phyloP scores from a whole-genome alignment of 2,888 invertebrate genomes.

The Aethes cnicana region DNA sequence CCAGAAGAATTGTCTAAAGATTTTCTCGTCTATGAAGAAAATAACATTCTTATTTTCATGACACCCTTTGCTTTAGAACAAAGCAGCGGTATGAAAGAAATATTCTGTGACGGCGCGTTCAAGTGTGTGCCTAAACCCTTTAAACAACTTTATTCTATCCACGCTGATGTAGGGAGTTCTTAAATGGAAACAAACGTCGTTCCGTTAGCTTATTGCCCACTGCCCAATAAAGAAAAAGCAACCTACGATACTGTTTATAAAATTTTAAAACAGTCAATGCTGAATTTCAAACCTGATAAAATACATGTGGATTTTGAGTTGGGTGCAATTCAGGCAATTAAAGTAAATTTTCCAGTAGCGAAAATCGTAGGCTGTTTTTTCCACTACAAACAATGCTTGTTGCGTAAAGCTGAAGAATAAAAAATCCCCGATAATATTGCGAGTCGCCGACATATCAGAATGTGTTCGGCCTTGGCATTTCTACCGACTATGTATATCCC shows the following conservation, averaged over 20 bases:
- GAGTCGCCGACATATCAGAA: background rate
- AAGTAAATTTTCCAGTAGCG: background rate
- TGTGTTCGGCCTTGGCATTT: background rate
- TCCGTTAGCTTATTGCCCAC: conserved; percentile 2
- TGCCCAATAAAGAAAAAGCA: conserved; percentile 1
- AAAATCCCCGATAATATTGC: background rate
- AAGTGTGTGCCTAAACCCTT: conserved; percentile 1
- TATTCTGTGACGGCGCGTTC: too few relatives aligned
- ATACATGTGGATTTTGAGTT: background rate
- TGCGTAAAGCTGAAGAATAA: conserved; percentile 3
- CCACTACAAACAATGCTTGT: conserved; percentile 10
- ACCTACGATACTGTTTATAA: background rate
- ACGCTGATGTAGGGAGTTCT: conserved; percentile 3
- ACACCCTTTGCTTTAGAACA: too few relatives aligned
- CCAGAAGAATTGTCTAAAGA: conserved; percentile 5
- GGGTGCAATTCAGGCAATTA: conserved; percentile 8
- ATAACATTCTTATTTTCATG: conserved; percentile 4
- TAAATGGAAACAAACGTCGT: background rate
- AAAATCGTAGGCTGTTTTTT: conserved; percentile 3
- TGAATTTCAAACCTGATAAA: background rate
- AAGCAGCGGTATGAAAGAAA: too few relatives aligned
- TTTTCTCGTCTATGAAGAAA: conserved; percentile 8
- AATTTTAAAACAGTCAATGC: background rate
- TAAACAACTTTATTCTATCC: conserved; percentile 3
- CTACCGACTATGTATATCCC: too few relatives aligned